Percentiles rank a stretch among this genome's conserved stretches.
Conservation (phyloP, 2,113 vertebrate species). For the Chlorodrepanis virens region DNA sequence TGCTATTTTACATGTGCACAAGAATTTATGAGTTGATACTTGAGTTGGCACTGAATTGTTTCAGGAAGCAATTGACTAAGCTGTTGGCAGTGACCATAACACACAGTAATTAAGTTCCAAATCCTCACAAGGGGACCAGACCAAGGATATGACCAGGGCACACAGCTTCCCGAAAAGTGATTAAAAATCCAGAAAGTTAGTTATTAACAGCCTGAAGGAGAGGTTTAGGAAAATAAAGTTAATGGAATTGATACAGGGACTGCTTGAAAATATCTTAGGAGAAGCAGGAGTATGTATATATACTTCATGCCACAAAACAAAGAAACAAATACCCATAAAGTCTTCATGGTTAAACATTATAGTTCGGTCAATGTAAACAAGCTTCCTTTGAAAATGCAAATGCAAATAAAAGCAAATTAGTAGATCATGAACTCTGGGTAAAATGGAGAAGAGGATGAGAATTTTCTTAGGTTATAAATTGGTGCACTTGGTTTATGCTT, state of each 20-base stretch:
- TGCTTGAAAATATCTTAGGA: constrained; percentile 1
- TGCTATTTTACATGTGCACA: not conserved
- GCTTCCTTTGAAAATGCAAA: not conserved
- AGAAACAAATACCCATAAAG: not conserved
- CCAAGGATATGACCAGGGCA: constrained; percentile 15
- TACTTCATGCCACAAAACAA: not conserved
- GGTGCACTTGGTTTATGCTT: not conserved
- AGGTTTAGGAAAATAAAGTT: constrained; percentile 30
- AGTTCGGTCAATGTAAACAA: not conserved
- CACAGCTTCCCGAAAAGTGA: constrained; percentile 25
- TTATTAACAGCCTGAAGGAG: constrained; percentile 56
- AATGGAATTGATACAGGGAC: not conserved
- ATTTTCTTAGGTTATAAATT: not conserved
- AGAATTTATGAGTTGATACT: constrained; percentile 51
- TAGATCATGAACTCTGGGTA: not conserved
- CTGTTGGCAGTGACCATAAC: constrained; percentile 44
- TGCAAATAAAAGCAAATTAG: not conserved
- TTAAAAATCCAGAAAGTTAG: constrained; percentile 33
- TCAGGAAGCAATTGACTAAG: constrained; percentile 61
- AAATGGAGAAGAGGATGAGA: not conserved
- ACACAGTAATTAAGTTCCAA: constrained; percentile 49
- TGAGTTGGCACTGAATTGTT: constrained; percentile 40
- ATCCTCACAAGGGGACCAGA: not conserved
- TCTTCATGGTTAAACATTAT: not conserved
- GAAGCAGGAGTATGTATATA: not conserved